These are phyloP conservation scores for Gerris buenoi DNA, from an alignment of 1,140 invertebrate species.

Conservation along the genomic window DNA sequence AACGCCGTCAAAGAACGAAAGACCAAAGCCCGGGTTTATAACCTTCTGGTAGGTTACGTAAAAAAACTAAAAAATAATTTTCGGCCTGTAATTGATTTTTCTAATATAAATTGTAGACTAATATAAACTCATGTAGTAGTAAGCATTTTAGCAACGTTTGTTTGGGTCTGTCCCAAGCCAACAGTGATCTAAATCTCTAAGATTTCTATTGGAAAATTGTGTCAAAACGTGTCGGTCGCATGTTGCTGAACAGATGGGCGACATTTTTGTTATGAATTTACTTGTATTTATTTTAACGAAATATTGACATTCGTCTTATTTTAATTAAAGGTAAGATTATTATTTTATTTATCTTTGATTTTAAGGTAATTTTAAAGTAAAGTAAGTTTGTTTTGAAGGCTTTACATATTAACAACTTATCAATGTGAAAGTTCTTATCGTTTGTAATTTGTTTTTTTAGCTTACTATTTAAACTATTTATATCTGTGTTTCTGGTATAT, in stretches of 20 bases:
- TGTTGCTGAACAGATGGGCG: neutral
- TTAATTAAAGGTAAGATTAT: neutral
- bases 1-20: too few species aligned
- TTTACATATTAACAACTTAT: neutral
- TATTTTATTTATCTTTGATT: neutral
- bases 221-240: neutral
- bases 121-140: neutral
- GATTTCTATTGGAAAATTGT: neutral
- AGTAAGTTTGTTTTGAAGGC: neutral
- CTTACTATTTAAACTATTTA: neutral
- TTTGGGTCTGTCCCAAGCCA: neutral
- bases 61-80: neutral
- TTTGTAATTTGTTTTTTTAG: neutral
- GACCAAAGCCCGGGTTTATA: neutral
- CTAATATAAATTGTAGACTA: neutral
- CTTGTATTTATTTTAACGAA: neutral
- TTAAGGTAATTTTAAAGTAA: neutral
- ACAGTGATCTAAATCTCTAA: neutral
- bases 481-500: neutral
- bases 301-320: neutral
- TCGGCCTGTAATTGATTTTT: neutral
- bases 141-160: neutral
- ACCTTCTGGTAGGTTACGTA: neutral
- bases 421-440: neutral
- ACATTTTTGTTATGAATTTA: neutral